phyloP scores from a whole-genome alignment of 1,140 invertebrate genomes.

The Anastrepha obliqua region DNA sequence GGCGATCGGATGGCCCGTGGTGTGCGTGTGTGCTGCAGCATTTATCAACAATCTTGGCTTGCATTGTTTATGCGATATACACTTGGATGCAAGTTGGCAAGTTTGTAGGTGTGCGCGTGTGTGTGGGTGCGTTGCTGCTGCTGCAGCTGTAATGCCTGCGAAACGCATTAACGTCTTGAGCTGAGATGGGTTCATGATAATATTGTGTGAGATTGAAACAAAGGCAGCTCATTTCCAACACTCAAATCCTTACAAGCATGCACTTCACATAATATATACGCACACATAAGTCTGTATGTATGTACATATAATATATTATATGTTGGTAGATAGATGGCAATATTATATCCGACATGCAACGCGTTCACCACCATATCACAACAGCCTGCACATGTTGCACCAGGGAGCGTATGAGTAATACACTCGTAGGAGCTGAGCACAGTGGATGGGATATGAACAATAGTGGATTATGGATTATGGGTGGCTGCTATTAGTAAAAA shows the following conservation, averaged over 20 bases:
- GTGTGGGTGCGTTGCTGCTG: not conserved
- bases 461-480: not conserved
- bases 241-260: not conserved
- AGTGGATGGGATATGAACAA: not conserved
- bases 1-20: not conserved
- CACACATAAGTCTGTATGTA: not conserved
- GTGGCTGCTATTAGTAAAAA: too few relatives aligned
- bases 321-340: not conserved
- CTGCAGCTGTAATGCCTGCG: not conserved
- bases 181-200: conserved; percentile 39
- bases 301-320: too few relatives aligned
- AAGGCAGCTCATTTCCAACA: conserved; percentile 30
- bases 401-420: conserved; percentile 3
- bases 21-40: conserved; percentile 6
- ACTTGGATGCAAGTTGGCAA: not conserved
- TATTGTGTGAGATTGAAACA: conserved; percentile 8
- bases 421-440: not conserved
- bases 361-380: not conserved
- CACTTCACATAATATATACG: not conserved
- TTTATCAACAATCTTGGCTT: not conserved
- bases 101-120: not conserved
- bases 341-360: not conserved
- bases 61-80: not conserved
- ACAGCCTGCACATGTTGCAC: not conserved
- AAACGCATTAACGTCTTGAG: conserved; percentile 40